These are phyloP conservation scores for Characodon lateralis DNA, from an alignment of 2,797 vertebrate species.

Conservation along the genomic window DNA sequence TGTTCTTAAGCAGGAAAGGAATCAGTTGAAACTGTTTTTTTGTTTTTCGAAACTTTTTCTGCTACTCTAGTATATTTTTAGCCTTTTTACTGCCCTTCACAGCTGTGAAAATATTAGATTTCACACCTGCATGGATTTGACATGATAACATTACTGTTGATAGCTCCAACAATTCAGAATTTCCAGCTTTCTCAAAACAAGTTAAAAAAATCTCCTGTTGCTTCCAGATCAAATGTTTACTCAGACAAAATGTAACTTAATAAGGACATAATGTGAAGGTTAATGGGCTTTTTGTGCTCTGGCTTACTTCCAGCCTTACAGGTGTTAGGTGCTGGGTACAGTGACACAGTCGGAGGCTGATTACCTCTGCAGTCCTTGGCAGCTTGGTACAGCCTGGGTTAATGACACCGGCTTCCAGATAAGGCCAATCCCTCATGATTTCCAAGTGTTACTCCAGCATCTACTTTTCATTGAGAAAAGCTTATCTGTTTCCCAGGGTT, in stretches of 20 bases:
- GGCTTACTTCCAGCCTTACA: slow-evolving; percentile 54
- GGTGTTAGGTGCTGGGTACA: slow-evolving; percentile 75
- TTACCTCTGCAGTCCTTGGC: slow-evolving; percentile 86
- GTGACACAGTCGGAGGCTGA: slow-evolving; percentile 55
- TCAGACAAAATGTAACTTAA: background rate
- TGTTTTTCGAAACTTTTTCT: background rate
- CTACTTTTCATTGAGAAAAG: slow-evolving; percentile 86
- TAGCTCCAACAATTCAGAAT: background rate
- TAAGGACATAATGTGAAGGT: slow-evolving; percentile 53
- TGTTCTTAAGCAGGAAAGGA: background rate
- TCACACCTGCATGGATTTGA: background rate
- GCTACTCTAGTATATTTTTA: background rate
- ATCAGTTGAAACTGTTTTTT: background rate
- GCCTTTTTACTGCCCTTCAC: background rate
- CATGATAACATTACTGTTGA: background rate
- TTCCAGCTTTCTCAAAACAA: background rate
- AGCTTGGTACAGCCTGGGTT: slow-evolving; percentile 91
- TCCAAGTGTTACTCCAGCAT: slow-evolving; percentile 65
- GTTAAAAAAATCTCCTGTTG: background rate
- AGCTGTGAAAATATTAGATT: background rate
- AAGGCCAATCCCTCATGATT: slow-evolving; percentile 74
- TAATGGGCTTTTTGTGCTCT: slow-evolving; percentile 62
- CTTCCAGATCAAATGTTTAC: background rate
- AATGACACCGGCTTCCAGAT: slow-evolving; percentile 86
- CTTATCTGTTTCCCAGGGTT: slow-evolving; percentile 74